Base-by-base conservation (phyloP, 2,888 invertebrate genomes). In the Acrocyrtus sp. region DNA sequence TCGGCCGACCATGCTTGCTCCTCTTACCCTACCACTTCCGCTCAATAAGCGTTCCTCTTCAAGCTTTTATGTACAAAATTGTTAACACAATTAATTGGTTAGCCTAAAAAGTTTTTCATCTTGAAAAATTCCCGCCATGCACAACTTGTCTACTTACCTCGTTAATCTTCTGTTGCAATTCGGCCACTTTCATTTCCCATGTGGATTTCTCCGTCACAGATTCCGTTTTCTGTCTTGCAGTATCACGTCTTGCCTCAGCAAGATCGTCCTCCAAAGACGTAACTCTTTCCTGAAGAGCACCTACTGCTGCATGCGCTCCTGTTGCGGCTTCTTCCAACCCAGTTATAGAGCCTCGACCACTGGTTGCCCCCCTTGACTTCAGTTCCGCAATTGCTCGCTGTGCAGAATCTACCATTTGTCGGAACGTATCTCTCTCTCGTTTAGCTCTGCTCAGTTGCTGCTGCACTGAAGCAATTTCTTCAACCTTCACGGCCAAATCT, bases 261-360 rank as follows among this genome's bases (percentile, higher is more conserved):
- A 96, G 86, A 83, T 95, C 94, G 84, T 96, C 95, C 83, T 95
- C 95, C 82, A 95, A 88, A 77, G 92, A 91, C 69, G 91, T 91
- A 75, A 94, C 89, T 85, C 95, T 93, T 82, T 94, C 92, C 83
- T 95, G 94, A 75, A 95, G 84, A 15, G 89, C 87, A 0, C 91
- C 89, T 1, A 81, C 79, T 3, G 81, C 81, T 12, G 81, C 81
- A 48, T 80, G 68, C 0, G 81, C 81, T 10, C 81, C 81, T 12
- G 80, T 84, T 84, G 90, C 91, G 85, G 91, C 91, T 82, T 93
- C 93, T 70, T 79, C 81, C 45, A 81, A 57, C 1, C 90, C 90
- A 72, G 90, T 89, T 83, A 89, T 88, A 1, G 92, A 91, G 56
- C 87, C 86, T 63, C 89, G 86, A 21, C 75, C 58, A 1, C 57